Conservation (phyloP, 2,113 vertebrate genomes). For the Hemiprocne comata region DNA sequence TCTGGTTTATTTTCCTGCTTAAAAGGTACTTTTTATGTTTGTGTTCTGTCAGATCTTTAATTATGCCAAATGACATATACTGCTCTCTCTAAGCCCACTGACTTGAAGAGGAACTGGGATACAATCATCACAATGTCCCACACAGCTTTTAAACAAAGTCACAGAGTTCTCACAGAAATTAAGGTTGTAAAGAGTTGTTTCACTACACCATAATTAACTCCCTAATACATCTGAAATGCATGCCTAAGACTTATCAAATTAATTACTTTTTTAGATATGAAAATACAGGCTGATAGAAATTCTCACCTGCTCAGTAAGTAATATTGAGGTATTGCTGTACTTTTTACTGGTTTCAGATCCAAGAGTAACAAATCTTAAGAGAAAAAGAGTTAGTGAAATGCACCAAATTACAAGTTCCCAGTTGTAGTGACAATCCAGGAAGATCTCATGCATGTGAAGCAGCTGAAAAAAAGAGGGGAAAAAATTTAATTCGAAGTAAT, state of each 20-base stretch:
- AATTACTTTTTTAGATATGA: neutral
- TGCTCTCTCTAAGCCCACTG: neutral
- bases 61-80: neutral
- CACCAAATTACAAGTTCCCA: conserved; percentile 98
- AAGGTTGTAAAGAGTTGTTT: neutral
- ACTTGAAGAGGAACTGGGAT: neutral
- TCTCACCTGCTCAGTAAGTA: conserved; percentile 96
- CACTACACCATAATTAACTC: neutral
- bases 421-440: conserved; percentile 97
- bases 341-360: conserved; percentile 99
- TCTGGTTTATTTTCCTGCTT: neutral
- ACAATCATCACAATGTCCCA: neutral
- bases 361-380: conserved; percentile 95
- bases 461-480: conserved; percentile 72
- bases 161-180: neutral
- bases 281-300: neutral
- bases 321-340: conserved; percentile 99
- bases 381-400: conserved; percentile 93
- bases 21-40: neutral
- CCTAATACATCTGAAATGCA: neutral
- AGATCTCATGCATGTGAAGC: conserved; percentile 94
- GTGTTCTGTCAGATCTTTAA: neutral
- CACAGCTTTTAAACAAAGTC: neutral
- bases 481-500: neutral
- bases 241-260: neutral